phyloP scores from a whole-genome alignment of 2,888 invertebrate genomes.

The Bhutanitis thaidina region DNA sequence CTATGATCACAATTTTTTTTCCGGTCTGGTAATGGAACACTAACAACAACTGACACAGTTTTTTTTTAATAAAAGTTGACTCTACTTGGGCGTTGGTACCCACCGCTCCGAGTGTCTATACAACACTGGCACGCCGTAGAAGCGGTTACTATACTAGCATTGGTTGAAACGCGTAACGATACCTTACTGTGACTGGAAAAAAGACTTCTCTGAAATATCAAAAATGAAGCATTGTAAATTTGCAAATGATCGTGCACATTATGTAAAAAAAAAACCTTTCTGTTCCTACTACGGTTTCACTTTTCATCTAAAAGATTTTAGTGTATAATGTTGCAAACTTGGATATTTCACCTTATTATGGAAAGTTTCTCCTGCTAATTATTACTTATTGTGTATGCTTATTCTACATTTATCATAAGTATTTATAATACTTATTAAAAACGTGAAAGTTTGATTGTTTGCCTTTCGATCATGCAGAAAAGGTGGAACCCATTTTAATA shows the following conservation, averaged over 20 bases:
- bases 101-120: constrained; percentile 59
- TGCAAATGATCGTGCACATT: too few species aligned
- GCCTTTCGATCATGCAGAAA: too few species aligned
- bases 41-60: constrained; percentile 21
- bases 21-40: constrained; percentile 4
- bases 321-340: background rate
- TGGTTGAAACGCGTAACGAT: background rate
- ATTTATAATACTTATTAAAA: too few species aligned
- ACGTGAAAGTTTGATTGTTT: too few species aligned
- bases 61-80: constrained; percentile 13
- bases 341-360: background rate
- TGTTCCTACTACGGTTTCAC: too few species aligned
- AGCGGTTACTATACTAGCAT: constrained; percentile 25
- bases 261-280: too few species aligned
- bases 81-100: constrained; percentile 35
- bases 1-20: background rate
- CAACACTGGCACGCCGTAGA: constrained; percentile 44
- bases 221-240: constrained; percentile 3
- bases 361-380: too few species aligned
- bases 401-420: too few species aligned
- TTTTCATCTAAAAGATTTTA: too few species aligned
- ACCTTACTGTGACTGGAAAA: background rate
- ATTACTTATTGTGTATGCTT: too few species aligned
- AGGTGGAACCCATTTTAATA: too few species aligned
- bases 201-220: constrained; percentile 9